These are phyloP conservation scores for Scaptodrosophila lebanonensis DNA, from an alignment of 1,140 invertebrate genomes.

Conservation along the genomic window DNA sequence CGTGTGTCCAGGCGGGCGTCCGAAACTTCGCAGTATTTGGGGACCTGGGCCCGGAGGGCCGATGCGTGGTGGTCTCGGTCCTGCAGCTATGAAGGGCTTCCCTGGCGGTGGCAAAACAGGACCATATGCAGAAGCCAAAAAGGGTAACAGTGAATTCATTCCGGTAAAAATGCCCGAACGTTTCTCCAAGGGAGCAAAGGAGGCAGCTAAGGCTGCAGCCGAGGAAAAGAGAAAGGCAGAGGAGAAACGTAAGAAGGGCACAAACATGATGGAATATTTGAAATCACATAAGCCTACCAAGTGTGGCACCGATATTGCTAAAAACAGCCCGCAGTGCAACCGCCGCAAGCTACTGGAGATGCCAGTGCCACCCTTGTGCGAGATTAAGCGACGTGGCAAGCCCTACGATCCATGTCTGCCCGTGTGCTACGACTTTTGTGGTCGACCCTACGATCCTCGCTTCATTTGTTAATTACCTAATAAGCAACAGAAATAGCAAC, in stretches of 20 bases:
- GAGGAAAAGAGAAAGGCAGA: neutral
- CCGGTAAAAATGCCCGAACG: constrained; percentile 33
- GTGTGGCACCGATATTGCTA: no score
- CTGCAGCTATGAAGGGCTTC: constrained; percentile 1
- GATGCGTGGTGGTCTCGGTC: neutral
- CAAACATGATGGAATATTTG: constrained; percentile 44
- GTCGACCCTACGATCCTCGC: neutral
- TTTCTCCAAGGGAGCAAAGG: constrained; percentile 7
- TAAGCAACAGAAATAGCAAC: no score
- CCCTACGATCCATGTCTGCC: neutral
- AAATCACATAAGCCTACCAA: no score
- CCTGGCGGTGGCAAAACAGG: neutral
- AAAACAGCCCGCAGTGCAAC: no score
- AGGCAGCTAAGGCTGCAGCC: constrained; percentile 11
- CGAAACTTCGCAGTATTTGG: constrained; percentile 8
- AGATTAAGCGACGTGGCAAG: constrained; percentile 10
- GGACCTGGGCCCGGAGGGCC: neutral
- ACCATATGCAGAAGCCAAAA: neutral
- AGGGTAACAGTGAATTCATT: constrained; percentile 1
- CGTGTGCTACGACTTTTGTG: constrained; percentile 1
- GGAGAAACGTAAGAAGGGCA: constrained; percentile 8
- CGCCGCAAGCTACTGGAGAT: constrained; percentile 3
- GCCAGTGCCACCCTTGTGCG: neutral
- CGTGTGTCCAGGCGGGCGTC: constrained; percentile 24
- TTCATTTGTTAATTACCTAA: neutral